phyloP scores from a whole-genome alignment of 1,140 invertebrate species.

The Hormaphis cornu region DNA sequence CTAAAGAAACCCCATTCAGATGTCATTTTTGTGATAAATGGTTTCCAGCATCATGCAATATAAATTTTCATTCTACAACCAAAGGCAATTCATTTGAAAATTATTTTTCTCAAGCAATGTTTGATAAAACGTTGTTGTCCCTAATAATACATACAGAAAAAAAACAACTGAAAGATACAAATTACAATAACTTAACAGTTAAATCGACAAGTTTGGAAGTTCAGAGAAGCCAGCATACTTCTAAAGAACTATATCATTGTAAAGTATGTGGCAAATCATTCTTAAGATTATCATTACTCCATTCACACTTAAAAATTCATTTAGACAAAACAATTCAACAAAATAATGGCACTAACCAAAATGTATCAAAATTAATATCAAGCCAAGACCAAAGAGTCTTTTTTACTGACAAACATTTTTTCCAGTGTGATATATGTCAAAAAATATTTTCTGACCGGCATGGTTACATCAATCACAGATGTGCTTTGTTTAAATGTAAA shows the following conservation, averaged over 20 bases:
- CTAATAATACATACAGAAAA: neutral
- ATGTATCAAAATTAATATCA: neutral
- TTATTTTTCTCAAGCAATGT: neutral
- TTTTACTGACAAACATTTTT: neutral
- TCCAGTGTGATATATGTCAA: conserved; percentile 4
- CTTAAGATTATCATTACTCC: neutral
- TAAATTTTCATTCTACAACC: neutral
- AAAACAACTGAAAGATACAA: neutral
- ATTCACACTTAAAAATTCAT: neutral
- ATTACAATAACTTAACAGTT: neutral
- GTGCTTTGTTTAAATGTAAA: neutral
- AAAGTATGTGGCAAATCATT: neutral
- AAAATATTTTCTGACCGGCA: neutral
- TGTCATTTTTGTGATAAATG: neutral
- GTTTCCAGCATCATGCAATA: neutral
- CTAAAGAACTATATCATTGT: neutral
- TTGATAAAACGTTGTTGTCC: neutral
- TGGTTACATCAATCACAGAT: neutral
- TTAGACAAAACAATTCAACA: neutral
- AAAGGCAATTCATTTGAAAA: neutral
- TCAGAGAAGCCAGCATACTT: neutral
- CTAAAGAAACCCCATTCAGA: neutral
- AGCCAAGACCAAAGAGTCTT: neutral
- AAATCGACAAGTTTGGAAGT: neutral
- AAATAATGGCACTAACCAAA: neutral